These are phyloP conservation scores for Centruroides vittatus DNA, from an alignment of 1,140 invertebrate genomes.

Conservation along the genomic window DNA sequence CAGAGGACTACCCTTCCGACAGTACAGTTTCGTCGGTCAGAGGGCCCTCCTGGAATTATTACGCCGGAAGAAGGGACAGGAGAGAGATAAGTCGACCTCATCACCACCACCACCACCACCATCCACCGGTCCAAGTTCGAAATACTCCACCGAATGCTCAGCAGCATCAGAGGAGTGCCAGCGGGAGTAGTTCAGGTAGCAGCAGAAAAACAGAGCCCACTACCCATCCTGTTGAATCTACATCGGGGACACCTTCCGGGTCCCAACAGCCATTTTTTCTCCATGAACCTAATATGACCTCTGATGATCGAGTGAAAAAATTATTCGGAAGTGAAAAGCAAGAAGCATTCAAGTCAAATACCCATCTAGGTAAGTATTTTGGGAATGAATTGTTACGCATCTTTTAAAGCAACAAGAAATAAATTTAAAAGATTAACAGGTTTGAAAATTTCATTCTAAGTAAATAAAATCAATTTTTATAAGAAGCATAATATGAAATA, in stretches of 20 bases:
- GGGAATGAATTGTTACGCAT: too few species aligned
- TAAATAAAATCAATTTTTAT: too few species aligned
- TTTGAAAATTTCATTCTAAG: too few species aligned
- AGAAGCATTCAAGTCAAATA: constrained; percentile 2
- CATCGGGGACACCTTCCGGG: constrained; percentile 20
- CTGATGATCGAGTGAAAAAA: constrained; percentile 59
- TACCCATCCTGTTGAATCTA: constrained; percentile 24
- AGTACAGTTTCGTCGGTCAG: constrained; percentile 5
- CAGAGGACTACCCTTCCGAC: constrained; percentile 16
- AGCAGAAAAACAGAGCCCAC: constrained; percentile 19
- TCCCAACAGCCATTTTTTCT: constrained; percentile 50
- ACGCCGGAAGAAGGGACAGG: background rate
- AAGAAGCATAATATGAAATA: too few species aligned
- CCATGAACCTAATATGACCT: constrained; percentile 57
- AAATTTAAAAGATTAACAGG: too few species aligned
- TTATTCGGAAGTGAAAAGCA: constrained; percentile 39
- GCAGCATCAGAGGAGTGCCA: background rate
- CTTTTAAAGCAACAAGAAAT: too few species aligned
- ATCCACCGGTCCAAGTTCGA: background rate
- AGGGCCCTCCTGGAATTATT: constrained; percentile 10
- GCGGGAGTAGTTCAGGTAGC: constrained; percentile 33
- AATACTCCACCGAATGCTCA: background rate
- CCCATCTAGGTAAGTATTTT: background rate
- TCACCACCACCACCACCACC: constrained; percentile 1
- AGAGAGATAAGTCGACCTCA: background rate